A percentile compares a stretch with the other conserved stretches of the same genome.
These are phyloP conservation scores for Drosophila eohydei DNA, from an alignment of 2,888 invertebrate species.

Conservation along the genomic window DNA sequence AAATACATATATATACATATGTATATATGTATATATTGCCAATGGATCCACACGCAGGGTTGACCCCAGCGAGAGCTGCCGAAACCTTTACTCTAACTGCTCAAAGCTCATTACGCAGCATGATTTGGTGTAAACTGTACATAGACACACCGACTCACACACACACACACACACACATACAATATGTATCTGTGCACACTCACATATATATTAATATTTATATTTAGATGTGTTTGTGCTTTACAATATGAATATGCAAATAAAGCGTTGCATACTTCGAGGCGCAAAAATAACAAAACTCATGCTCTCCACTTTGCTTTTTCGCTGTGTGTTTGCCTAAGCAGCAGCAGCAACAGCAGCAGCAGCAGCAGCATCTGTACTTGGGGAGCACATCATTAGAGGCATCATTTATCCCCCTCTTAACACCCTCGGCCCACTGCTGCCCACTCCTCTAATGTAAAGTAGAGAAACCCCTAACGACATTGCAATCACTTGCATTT, in stretches of 20 bases:
- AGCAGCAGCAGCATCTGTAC: neutral
- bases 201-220: too few species aligned
- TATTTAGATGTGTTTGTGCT: neutral
- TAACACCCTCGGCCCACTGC: neutral
- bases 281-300: conserved; percentile 51
- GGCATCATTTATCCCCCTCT: conserved; percentile 17
- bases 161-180: neutral
- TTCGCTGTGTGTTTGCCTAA: conserved; percentile 58
- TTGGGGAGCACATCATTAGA: conserved; percentile 54
- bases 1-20: neutral
- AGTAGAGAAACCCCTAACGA: conserved; percentile 63
- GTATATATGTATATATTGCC: conserved; percentile 7
- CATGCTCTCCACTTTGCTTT: conserved; percentile 20
- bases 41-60: conserved; percentile 28
- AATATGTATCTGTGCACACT: too few species aligned
- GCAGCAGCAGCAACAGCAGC: conserved; percentile 21
- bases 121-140: conserved; percentile 37
- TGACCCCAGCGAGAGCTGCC: conserved; percentile 24
- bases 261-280: conserved; percentile 56
- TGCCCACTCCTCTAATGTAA: neutral
- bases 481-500: conserved; percentile 73
- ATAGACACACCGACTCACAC: neutral
- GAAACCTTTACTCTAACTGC: conserved; percentile 19
- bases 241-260: conserved; percentile 71
- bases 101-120: conserved; percentile 60